These are phyloP conservation scores for Tiliacea citrago DNA, from an alignment of 2,888 invertebrate species.

Conservation along the genomic window DNA sequence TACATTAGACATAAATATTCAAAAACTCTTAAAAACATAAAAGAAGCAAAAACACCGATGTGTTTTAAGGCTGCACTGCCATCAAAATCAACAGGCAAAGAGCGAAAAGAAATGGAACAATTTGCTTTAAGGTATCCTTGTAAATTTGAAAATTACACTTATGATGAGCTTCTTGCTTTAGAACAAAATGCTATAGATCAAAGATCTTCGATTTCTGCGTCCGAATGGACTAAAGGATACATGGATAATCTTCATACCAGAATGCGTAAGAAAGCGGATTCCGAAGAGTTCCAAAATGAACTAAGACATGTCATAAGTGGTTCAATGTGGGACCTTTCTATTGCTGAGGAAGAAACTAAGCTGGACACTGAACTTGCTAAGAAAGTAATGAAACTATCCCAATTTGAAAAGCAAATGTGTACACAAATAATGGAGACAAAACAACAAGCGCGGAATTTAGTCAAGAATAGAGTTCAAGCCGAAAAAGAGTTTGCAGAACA, in stretches of 20 bases:
- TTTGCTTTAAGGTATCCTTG: slow-evolving; percentile 81
- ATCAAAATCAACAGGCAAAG: slow-evolving; percentile 68
- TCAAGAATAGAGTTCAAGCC: slow-evolving; percentile 88
- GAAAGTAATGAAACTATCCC: slow-evolving; percentile 91
- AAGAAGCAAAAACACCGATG: slow-evolving; percentile 74
- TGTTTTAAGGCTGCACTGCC: slow-evolving; percentile 60
- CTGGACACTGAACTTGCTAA: slow-evolving; percentile 88
- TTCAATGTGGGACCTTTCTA: slow-evolving; percentile 89
- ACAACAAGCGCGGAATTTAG: slow-evolving; percentile 90
- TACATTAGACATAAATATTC: slow-evolving; percentile 83
- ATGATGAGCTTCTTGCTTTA: slow-evolving; percentile 80
- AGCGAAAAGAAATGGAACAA: slow-evolving; percentile 80
- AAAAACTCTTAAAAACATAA: slow-evolving; percentile 80
- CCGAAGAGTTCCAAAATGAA: slow-evolving; percentile 87
- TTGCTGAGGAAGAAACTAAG: slow-evolving; percentile 88
- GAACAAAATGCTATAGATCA: slow-evolving; percentile 78
- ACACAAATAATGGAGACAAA: slow-evolving; percentile 92
- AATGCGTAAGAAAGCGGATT: slow-evolving; percentile 81
- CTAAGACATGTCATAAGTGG: slow-evolving; percentile 86
- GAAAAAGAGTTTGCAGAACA: slow-evolving; percentile 88
- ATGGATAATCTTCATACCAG: slow-evolving; percentile 87
- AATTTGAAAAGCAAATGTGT: slow-evolving; percentile 92
- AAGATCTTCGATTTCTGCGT: slow-evolving; percentile 75
- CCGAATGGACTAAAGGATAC: slow-evolving; percentile 87
- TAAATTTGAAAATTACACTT: slow-evolving; percentile 82